Evolutionary conservation across 92 coral and sea anemone genomes (phyloP), one percentile per base, ranked within the genome.

Genomic region (Anthopleura xanthogrammica): DNA sequence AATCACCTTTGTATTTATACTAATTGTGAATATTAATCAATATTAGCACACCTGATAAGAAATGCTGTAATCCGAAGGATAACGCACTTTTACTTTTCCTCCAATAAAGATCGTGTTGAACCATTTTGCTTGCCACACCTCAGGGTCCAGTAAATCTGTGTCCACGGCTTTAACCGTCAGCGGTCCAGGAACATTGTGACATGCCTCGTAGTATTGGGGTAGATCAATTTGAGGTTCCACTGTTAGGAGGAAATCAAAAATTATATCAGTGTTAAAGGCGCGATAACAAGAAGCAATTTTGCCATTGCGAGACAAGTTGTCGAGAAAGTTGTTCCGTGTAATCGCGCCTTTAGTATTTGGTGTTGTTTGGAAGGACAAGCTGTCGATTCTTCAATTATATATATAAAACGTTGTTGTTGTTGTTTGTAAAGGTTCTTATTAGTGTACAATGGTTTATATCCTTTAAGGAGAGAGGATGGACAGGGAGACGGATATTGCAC

Each of bases 221-320:
- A 95, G 79, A 13, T 89, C 90, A 43, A 95, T 85, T 20, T 79
- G 83, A 65, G 98, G 98, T 42, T 93, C 95, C 52, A 85, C 98
- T 95, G 58, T 23, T 70, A 8, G 16, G 23, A 2, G 1, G 1
- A 4, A 78, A 43, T 41, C 46, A 29, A 83, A 29, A 55, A 17
- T 12, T 58, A 14, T 36, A 29, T 16, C 39, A 62, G 77, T 75
- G 50, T 17, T n/a, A 0, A 29, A 29, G 36, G 36, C 36, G 0
- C 36, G 36, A 29, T 29, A 29, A 29, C 36, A 29, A 29, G 36
- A 29, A 29, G 36, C 36, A 29, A 29, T 29, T 29, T 29, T 29
- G n/a, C 36, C 36, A 29, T 29, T 29, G 36, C 36, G 36, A 29
- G 36, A 29, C 36, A 29, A 29, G 36, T 29, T 29, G 36, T 29